A percentile compares a stretch with the other conserved stretches of the same genome.
Conservation (phyloP, 2,888 invertebrate genomes). For the Acrocera orbiculus region DNA sequence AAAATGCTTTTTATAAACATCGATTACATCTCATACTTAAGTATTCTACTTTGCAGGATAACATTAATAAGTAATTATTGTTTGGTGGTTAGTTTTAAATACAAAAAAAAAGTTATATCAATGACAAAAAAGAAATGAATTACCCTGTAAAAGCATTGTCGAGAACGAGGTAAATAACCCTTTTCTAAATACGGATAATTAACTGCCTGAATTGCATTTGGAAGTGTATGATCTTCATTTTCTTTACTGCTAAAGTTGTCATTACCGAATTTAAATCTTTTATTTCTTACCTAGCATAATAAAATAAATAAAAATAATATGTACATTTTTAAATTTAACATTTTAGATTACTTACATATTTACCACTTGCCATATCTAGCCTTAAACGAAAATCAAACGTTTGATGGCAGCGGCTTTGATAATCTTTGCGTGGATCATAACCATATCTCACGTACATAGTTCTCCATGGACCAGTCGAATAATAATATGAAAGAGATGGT, state of each 20-base stretch:
- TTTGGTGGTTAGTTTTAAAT: not conserved
- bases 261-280: no score
- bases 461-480: constrained; percentile 82
- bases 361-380: constrained; percentile 24
- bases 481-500: constrained; percentile 72
- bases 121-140: constrained; percentile 1
- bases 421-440: constrained; percentile 76
- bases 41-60: no score
- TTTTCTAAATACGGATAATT: constrained; percentile 41
- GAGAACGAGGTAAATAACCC: constrained; percentile 56
- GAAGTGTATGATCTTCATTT: no score
- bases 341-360: constrained; percentile 17
- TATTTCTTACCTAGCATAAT: no score
- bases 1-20: no score
- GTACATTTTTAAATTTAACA: no score
- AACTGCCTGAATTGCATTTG: constrained; percentile 17
- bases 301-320: no score
- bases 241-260: no score
- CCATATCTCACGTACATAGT: constrained; percentile 78
- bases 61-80: not conserved
- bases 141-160: constrained; percentile 83
- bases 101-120: not conserved
- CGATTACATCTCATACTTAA: no score
- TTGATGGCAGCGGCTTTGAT: constrained; percentile 66
- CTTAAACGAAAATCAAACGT: constrained; percentile 62